Percentiles rank a stretch among this genome's conserved stretches.
Conservation (phyloP, 2,888 invertebrate genomes). For the Arctia plantaginis region DNA sequence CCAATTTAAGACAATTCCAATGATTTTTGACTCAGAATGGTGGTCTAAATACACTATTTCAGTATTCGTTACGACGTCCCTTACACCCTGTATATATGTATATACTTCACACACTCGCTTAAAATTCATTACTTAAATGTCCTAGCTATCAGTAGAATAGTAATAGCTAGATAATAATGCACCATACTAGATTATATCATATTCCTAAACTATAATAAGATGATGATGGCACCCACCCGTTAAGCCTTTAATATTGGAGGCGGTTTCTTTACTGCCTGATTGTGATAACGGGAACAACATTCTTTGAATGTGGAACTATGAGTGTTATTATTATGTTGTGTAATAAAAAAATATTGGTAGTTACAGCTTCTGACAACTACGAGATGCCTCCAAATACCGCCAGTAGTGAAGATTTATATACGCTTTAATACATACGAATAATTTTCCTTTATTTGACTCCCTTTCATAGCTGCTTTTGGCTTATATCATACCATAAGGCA, state of each 20-base stretch:
- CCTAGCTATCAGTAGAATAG: background rate
- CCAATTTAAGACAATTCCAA: too few relatives aligned
- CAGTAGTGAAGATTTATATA: background rate
- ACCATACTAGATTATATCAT: background rate
- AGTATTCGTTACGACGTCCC: too few relatives aligned
- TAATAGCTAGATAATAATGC: background rate
- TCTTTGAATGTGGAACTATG: background rate
- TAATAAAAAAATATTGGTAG: conserved; percentile 11
- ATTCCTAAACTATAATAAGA: background rate
- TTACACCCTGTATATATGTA: too few relatives aligned
- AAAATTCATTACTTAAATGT: background rate
- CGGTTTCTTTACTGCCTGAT: background rate
- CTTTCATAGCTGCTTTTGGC: background rate
- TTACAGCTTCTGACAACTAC: conserved; percentile 10
- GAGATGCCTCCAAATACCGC: background rate
- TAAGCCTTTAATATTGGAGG: background rate
- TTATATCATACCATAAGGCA: background rate
- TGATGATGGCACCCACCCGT: background rate
- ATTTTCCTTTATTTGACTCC: background rate
- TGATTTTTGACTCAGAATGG: too few relatives aligned
- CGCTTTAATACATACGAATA: conserved; percentile 4
- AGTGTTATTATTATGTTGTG: background rate
- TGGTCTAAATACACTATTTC: too few relatives aligned
- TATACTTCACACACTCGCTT: too few relatives aligned
- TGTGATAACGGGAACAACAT: conserved; percentile 1